Evolutionary conservation across 2,113 vertebrate genomes (phyloP).

Genomic region (Oreocharis arfaki): DNA sequence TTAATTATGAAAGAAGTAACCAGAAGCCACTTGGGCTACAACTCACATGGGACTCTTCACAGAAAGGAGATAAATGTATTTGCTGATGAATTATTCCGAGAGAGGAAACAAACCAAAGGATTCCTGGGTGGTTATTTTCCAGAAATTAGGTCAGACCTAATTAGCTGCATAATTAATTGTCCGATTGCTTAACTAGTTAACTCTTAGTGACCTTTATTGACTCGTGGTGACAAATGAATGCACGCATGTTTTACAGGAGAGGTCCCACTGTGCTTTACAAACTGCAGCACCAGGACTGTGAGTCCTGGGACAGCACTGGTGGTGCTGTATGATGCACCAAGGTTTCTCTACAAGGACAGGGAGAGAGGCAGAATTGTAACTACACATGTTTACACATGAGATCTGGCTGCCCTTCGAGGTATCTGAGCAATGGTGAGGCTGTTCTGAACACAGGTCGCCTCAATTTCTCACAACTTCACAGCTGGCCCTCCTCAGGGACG

Average conservation of each 20-base stretch:
- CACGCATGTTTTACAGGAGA: neutral
- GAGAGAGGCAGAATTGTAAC: neutral
- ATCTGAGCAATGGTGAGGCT: neutral
- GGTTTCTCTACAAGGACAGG: neutral
- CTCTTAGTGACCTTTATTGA: neutral
- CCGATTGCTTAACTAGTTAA: neutral
- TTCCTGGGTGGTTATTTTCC: neutral
- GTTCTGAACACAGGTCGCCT: fast-evolving
- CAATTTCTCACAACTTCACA: neutral
- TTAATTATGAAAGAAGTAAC: neutral
- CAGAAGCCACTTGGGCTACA: neutral
- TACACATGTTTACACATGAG: neutral
- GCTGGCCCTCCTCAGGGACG: fast-evolving
- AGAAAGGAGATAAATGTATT: neutral
- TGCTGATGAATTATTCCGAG: neutral
- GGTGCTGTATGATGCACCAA: fast-evolving
- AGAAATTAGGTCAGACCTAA: neutral
- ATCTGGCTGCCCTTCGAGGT: neutral
- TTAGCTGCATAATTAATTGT: neutral
- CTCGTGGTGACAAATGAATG: neutral
- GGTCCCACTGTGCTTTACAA: neutral
- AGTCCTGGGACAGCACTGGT: neutral
- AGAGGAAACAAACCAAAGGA: neutral
- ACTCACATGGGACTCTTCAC: neutral
- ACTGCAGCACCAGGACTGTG: neutral